Base-by-base conservation (phyloP, 2,113 vertebrate species). In the Phrynosoma blainvillii region DNA sequence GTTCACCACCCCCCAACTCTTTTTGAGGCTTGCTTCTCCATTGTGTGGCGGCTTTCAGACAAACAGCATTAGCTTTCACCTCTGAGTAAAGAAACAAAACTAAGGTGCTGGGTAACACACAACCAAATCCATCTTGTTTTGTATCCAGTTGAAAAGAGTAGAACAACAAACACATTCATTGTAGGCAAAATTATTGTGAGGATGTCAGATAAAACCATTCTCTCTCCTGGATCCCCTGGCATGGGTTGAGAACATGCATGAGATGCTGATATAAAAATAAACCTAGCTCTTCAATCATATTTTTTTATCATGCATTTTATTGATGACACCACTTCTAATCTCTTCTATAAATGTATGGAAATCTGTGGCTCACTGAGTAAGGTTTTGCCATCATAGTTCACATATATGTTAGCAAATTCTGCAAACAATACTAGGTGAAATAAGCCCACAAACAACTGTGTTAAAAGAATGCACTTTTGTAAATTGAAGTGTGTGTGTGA, bases 221-320 rank as follows among this genome's bases (percentile, higher is more conserved):
- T 76, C 88, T 75, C 83, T 87, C 86, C 71, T 87, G 73, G 87
- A 73, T 73, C 70, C 84, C 47, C 7, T 0, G 71, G 87, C 87
- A 88, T 87, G 90, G 90, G 92, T 66, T 36, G 90, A 87, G 90
- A 18, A 77, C 88, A 91, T 62, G 85, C 90, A 90, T 82, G 47
- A 92, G 78, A 77, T 84, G 82, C 84, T 32, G 18, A 88, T 88
- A 88, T 79, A 93, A 95, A 96, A 95, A 95, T 94, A 96, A 95
- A 93, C 81, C 89, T 32, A 71, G 42, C 54, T 14, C 18, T 91
- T 85, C 90, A 93, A 93, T 94, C 32, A 8, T 88, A 89, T 93
- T 90, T 47, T 7, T 84, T 89, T 66, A 87, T 59, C 40, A 79
- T 25, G 13, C 9, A 86, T 94, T 93, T 95, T 95, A 95, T 95